Evolutionary conservation across 1,140 invertebrate genomes (phyloP).

Genomic region (Ptiloglossa arizonensis): DNA sequence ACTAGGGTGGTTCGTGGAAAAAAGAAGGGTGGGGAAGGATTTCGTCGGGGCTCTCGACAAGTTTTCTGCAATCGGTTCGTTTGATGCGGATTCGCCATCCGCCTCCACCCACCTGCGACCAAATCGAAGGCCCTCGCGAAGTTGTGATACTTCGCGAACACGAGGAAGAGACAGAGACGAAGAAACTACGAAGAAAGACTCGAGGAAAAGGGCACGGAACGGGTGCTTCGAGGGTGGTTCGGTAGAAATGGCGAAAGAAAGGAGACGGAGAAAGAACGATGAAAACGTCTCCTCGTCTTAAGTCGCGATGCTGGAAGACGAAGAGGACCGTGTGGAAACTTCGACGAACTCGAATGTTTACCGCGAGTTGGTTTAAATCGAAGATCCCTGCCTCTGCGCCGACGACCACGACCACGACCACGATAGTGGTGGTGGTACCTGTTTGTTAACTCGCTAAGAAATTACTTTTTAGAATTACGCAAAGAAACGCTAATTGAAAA

Average conservation of each 20-base stretch:
- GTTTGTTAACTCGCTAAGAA: slow-evolving; percentile 63
- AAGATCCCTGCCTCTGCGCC: slow-evolving; percentile 24
- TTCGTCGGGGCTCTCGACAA: slow-evolving; percentile 62
- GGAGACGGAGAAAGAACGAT: slow-evolving; percentile 27
- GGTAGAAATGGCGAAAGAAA: slow-evolving; percentile 34
- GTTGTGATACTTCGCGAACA: slow-evolving; percentile 60
- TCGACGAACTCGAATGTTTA: slow-evolving; percentile 66
- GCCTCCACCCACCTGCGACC: slow-evolving; percentile 46
- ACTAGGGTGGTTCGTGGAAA: not conserved
- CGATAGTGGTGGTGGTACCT: slow-evolving; percentile 29
- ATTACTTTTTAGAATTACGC: slow-evolving; percentile 52
- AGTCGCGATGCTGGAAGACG: slow-evolving; percentile 16
- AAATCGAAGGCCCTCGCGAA: slow-evolving; percentile 67
- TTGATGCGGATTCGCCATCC: slow-evolving; percentile 67
- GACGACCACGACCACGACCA: too few species aligned
- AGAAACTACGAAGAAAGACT: slow-evolving; percentile 15
- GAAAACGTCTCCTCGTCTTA: slow-evolving; percentile 21
- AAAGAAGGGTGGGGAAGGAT: slow-evolving; percentile 13
- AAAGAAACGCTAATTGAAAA: slow-evolving; percentile 70
- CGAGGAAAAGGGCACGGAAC: not conserved
- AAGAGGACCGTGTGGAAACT: slow-evolving; percentile 48
- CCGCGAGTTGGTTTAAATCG: slow-evolving; percentile 57
- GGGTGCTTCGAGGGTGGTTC: too few species aligned
- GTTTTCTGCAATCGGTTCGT: slow-evolving; percentile 72
- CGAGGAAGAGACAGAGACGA: slow-evolving; percentile 42